These are phyloP conservation scores for Anarsia innoxiella DNA, from an alignment of 2,888 invertebrate species.

Conservation along the genomic window DNA sequence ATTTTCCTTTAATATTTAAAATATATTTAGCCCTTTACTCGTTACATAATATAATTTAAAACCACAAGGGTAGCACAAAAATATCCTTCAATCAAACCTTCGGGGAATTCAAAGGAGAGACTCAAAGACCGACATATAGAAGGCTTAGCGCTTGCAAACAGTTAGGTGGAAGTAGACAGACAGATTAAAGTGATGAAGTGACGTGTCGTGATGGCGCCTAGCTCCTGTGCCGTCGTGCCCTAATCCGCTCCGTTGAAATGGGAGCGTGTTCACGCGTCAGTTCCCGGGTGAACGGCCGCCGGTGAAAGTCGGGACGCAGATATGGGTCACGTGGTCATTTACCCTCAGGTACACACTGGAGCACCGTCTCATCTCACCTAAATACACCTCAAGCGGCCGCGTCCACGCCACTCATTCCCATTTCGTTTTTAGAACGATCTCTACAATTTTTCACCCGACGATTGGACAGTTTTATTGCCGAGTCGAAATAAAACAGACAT, in stretches of 20 bases:
- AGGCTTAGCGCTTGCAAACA: too few species aligned
- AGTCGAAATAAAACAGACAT: conserved; percentile 7
- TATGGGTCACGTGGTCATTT: conserved; percentile 73
- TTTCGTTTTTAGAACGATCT: conserved; percentile 4
- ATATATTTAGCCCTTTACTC: too few species aligned
- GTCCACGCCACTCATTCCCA: not conserved
- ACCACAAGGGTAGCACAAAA: too few species aligned
- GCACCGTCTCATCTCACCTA: conserved; percentile 33
- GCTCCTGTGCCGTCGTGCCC: not conserved
- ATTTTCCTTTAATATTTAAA: too few species aligned
- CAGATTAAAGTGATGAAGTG: too few species aligned
- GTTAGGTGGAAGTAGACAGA: too few species aligned
- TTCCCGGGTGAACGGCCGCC: conserved; percentile 68
- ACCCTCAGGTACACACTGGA: conserved; percentile 68
- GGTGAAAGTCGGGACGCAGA: conserved; percentile 64
- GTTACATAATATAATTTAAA: too few species aligned
- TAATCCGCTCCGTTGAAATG: conserved; percentile 39
- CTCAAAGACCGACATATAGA: too few species aligned
- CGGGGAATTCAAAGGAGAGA: too few species aligned
- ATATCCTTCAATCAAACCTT: too few species aligned
- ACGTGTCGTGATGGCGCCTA: conserved; percentile 1
- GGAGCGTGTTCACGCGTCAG: conserved; percentile 57
- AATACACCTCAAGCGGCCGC: not conserved
- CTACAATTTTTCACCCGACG: not conserved
- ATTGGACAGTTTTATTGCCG: conserved; percentile 12